Evolutionary conservation across 2,888 invertebrate genomes (phyloP).

Genomic region (Ephialtes manifestator): DNA sequence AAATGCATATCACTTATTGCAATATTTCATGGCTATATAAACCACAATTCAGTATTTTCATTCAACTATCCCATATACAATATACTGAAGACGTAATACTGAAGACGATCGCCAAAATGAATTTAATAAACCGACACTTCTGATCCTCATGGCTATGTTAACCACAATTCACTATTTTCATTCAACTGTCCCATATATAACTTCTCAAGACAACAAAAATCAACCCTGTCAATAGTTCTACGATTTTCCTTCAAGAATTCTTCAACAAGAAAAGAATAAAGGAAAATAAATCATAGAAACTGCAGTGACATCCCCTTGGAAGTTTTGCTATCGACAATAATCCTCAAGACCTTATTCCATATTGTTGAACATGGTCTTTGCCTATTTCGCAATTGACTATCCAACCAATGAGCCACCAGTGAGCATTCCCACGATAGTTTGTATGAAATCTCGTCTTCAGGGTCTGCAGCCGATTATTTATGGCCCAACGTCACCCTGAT

Average conservation of each 20-base stretch:
- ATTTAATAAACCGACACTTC: not conserved
- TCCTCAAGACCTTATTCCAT: not conserved
- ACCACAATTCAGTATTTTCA: no score
- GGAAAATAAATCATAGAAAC: not conserved
- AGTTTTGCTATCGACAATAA: not conserved
- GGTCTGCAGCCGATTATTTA: slow-evolving; percentile 55
- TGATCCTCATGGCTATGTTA: no score
- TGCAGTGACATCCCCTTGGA: not conserved
- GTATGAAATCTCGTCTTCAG: slow-evolving; percentile 43
- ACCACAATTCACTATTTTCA: not conserved
- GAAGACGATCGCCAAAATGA: no score
- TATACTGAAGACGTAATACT: no score
- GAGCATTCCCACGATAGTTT: slow-evolving; percentile 65
- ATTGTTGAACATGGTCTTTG: slow-evolving; percentile 28
- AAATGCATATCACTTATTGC: no score
- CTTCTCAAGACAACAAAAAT: not conserved
- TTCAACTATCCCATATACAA: slow-evolving; percentile 2
- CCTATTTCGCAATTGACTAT: slow-evolving; percentile 52
- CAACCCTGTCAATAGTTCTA: not conserved
- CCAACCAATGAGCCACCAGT: not conserved
- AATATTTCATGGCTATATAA: no score
- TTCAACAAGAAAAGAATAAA: not conserved
- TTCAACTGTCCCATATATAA: slow-evolving; percentile 5
- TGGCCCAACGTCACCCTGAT: slow-evolving; percentile 57
- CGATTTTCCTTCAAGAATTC: not conserved